These are phyloP conservation scores for Eulithis prunata DNA, from an alignment of 2,888 invertebrate genomes.

Conservation along the genomic window DNA sequence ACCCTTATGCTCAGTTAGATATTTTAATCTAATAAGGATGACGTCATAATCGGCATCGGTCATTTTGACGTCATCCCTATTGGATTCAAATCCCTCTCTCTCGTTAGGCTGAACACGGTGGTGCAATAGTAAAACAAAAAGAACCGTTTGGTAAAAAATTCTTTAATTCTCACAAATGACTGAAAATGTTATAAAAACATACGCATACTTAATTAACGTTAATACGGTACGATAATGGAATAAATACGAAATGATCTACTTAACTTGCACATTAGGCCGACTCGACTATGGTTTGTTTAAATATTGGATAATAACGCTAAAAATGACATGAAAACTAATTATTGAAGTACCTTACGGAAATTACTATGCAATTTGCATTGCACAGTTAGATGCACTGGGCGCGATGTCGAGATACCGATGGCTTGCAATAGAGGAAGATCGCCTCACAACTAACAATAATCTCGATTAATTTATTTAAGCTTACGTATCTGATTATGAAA, in stretches of 20 bases:
- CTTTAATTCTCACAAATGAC: conserved; percentile 82
- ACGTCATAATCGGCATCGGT: no score
- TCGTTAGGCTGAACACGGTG: no score
- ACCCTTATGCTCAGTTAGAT: no score
- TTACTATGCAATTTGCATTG: neutral
- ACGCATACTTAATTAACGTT: conserved; percentile 78
- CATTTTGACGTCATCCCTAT: no score
- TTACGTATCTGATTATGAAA: conserved; percentile 49
- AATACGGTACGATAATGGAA: conserved; percentile 71
- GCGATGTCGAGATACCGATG: neutral
- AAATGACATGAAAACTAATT: neutral
- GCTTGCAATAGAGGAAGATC: neutral
- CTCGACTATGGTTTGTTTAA: neutral
- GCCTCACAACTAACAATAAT: conserved; percentile 18
- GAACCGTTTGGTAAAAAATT: conserved; percentile 78
- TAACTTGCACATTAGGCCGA: conserved; percentile 44
- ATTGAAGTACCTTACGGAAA: neutral
- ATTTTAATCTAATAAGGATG: no score
- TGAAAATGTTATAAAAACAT: conserved; percentile 83
- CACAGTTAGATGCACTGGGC: conserved; percentile 1
- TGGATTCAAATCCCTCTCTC: no score
- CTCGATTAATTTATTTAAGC: conserved; percentile 10
- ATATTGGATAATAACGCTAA: neutral
- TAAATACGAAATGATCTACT: conserved; percentile 62
- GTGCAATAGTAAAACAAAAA: conserved; percentile 21